Base-by-base conservation (phyloP, 2,888 invertebrate genomes). In the Meiosimyza platycephala region DNA sequence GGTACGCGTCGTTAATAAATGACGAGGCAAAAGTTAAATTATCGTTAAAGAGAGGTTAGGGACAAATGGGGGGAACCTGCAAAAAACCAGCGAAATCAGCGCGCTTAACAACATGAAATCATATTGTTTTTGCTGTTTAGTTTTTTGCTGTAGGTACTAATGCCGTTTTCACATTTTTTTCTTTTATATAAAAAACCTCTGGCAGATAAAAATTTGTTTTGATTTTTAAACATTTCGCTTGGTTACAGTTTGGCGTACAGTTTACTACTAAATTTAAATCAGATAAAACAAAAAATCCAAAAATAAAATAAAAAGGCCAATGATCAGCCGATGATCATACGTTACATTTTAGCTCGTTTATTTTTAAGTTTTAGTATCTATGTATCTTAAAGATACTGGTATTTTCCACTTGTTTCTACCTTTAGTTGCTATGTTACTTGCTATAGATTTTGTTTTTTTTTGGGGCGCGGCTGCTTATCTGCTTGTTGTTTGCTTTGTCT, bases 401-500 rank as follows among this genome's bases (percentile, higher is more conserved):
- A 18, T n/a, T 40, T 40, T 40, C 40, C 9, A 40, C 40, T 40
- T 40, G 40, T 40, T 40, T 40, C 40, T 40, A 40, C 40, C 6
- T 40, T 9, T 51, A 1, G 15, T 50, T 64, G 15, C 15, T 51
- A 52, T 51, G 28, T 28, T 28, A 28, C 28, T 28, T 28, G 3
- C 33, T 16, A 50, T 47, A 15, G 16, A 48, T 57, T n/a, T 33
- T 6, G 18, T 54, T 15, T 28, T 18, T 57, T 57, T 59, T 68
- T 22, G 59, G 62, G 69, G 69, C 62, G 69, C 69, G 69, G 62
- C 48, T 33, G 69, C 13, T 50, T n/a, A 64, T 47, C 68, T 7
- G n/a, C 22, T 16, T 18, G 4, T 18, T 18, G 48, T 40, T 33
- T 40, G 28, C 9, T 40, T 62, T n/a, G 60, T 62, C 16, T 62